phyloP scores from a whole-genome alignment of 2,888 invertebrate species.

The Siphlonurus alternatus region DNA sequence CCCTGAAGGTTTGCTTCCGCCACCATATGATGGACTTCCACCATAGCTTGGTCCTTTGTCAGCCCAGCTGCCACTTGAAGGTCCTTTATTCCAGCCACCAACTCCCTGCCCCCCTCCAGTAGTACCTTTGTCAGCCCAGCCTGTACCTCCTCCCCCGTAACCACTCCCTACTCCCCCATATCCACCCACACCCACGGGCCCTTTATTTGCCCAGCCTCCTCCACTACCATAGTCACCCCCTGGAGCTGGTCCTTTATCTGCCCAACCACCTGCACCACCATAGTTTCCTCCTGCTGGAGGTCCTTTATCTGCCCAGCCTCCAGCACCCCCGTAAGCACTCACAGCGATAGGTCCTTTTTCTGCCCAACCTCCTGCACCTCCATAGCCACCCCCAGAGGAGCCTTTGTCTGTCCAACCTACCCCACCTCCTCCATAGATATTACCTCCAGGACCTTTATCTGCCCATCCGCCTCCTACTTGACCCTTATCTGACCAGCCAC shows the following conservation, averaged over 20 bases:
- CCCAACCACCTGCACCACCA: neutral
- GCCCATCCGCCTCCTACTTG: neutral
- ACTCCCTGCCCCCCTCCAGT: neutral
- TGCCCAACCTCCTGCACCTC: neutral
- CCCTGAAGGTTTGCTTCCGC: neutral
- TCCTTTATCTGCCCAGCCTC: neutral
- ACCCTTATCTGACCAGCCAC: neutral
- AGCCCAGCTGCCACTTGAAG: neutral
- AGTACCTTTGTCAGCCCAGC: neutral
- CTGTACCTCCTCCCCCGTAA: too few species aligned
- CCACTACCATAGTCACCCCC: too few species aligned
- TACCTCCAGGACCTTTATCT: neutral
- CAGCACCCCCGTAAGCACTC: neutral
- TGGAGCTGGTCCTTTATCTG: too few species aligned
- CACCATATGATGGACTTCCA: too few species aligned
- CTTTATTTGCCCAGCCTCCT: too few species aligned
- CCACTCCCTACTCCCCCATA: too few species aligned
- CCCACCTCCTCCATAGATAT: neutral
- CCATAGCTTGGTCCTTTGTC: neutral
- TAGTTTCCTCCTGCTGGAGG: neutral
- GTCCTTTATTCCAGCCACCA: neutral
- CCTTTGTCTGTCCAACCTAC: neutral
- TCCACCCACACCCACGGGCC: too few species aligned
- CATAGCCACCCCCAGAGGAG: neutral
- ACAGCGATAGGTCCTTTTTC: neutral